Conservation (phyloP, 2,888 invertebrate genomes). For the Oscheius sp. region DNA sequence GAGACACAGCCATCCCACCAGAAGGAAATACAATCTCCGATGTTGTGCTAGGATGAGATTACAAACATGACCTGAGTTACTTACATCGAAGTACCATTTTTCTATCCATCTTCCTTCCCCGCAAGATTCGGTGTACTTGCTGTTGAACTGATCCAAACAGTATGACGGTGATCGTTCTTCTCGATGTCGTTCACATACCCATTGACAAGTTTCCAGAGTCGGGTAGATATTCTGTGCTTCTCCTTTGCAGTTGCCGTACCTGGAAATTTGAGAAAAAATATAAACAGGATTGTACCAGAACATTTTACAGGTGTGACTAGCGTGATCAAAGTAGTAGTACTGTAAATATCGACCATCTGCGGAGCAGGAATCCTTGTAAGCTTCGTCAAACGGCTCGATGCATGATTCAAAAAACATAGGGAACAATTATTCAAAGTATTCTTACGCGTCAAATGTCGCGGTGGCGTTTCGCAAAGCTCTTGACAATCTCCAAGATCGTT, state of each 20-base stretch:
- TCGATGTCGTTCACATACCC: constrained; percentile 68
- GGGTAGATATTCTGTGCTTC: constrained; percentile 67
- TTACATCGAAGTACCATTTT: constrained; percentile 61
- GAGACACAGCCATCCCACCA: constrained; percentile 70
- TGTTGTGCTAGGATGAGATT: constrained; percentile 54
- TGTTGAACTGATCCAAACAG: constrained; percentile 67
- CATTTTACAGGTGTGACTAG: constrained; percentile 61
- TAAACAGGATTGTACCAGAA: constrained; percentile 60
- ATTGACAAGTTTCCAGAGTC: constrained; percentile 65
- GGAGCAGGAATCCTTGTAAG: constrained; percentile 49
- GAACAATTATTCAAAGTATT: not conserved
- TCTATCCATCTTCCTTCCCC: constrained; percentile 64
- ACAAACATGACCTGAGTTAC: constrained; percentile 1
- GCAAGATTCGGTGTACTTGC: constrained; percentile 64
- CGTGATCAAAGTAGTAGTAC: constrained; percentile 68
- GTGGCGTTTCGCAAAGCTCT: constrained; percentile 61
- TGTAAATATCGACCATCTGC: constrained; percentile 51
- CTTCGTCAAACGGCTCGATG: constrained; percentile 60
- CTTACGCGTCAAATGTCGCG: constrained; percentile 56
- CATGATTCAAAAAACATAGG: constrained; percentile 56
- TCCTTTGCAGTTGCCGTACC: constrained; percentile 69
- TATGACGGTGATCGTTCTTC: constrained; percentile 61
- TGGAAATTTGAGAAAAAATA: constrained; percentile 12
- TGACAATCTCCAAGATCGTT: constrained; percentile 54
- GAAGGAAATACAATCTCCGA: constrained; percentile 61